Evolutionary conservation across 2,888 invertebrate genomes (phyloP).

Genomic region (Acanthoscelides obtectus): DNA sequence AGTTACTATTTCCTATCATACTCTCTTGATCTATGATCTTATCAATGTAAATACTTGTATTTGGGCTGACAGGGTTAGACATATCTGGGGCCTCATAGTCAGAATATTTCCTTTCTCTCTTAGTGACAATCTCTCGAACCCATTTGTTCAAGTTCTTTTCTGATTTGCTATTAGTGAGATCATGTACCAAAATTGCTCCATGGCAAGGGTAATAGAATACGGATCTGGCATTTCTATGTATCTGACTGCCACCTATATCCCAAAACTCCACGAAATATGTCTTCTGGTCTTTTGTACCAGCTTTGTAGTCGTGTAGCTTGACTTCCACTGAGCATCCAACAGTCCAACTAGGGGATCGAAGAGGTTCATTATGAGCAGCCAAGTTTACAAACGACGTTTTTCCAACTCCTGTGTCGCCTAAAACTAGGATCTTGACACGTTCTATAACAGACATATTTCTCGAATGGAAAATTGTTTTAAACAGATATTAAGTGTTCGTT

Average conservation of each 20-base stretch:
- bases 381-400: slow-evolving; percentile 93
- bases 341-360: slow-evolving; percentile 88
- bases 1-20: slow-evolving; percentile 75
- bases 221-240: slow-evolving; percentile 86
- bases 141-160: slow-evolving; percentile 90
- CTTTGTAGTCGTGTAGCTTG: slow-evolving; percentile 90
- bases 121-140: slow-evolving; percentile 63
- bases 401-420: slow-evolving; percentile 93
- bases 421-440: slow-evolving; percentile 84
- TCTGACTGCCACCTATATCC: slow-evolving; percentile 94
- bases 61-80: slow-evolving; percentile 6
- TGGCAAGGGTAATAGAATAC: slow-evolving; percentile 93
- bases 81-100: neutral
- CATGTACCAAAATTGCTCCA: slow-evolving; percentile 94
- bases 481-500: too few relatives aligned
- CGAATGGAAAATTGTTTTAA: neutral
- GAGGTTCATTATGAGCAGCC: slow-evolving; percentile 81
- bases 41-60: slow-evolving; percentile 4
- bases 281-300: slow-evolving; percentile 87
- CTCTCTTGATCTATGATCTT: slow-evolving; percentile 72
- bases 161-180: slow-evolving; percentile 93
- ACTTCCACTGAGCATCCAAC: slow-evolving; percentile 95
- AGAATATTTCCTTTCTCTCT: slow-evolving; percentile 19
- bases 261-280: slow-evolving; percentile 93
- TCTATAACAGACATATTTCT: slow-evolving; percentile 72